Evolutionary conservation across 2,113 vertebrate species (phyloP), one percentile per base, ranked within the genome.

Genomic region (Etia nguti): DNA sequence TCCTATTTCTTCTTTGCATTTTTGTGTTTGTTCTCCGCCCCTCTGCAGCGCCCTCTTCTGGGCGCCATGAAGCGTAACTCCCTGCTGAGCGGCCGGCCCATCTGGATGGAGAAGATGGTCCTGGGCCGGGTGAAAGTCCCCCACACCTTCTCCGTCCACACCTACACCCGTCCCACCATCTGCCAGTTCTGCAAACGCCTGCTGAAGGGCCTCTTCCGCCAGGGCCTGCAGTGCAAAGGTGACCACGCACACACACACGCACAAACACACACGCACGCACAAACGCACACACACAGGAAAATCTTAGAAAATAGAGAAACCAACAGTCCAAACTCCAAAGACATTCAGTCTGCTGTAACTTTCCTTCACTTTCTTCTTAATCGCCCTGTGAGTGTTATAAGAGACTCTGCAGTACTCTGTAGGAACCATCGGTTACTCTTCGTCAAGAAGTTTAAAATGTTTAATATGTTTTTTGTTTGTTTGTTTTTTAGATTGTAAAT

Each of bases 161-260:
- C 97, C 26, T 99, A 99, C 18, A 97, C 97, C 8, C 97, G 98
- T 1, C 98, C 98, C 73, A 99, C 98, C 79, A 98, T 98, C 92
- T 99, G 98, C 90, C 98, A 99, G 95, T 97, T 96, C 89, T 99
- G 98, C 96, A 98, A 99, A 68, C 96, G 98, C 1, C 93, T 99
- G 82, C 96, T 99, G 6, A 99, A 98, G 89, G 98, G 98, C 11
- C 97, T 99, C 34, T 99, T 99, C 86, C 97, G 98, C 73, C 98
- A 99, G 93, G 98, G 98, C 86, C 97, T 99, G 98, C 98, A 99
- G 89, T 99, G 98, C 91, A 99, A 98, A 97, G 98, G 98, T 98
- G 38, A 85, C 2, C 1, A 26, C 84, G 10, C 16, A 22, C 62
- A 29, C 4, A 1, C 65, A 24, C 15, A 12, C 6, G 24, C 34